Evolutionary conservation across 2,888 invertebrate genomes (phyloP).

Genomic region (Drosophila birchii): DNA sequence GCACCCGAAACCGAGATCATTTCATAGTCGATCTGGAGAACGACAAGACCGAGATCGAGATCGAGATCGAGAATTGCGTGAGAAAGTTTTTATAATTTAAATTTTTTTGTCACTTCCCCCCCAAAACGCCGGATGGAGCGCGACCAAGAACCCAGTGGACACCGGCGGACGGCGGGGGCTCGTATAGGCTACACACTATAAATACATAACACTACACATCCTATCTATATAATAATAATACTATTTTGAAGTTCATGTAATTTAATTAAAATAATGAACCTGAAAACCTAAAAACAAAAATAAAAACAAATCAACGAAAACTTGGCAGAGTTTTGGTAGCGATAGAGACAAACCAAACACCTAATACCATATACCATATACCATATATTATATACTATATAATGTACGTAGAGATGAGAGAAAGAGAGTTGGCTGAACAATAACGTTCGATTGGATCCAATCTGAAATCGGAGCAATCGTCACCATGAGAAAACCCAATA

Average conservation of each 20-base stretch:
- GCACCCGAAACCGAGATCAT: slow-evolving; percentile 47
- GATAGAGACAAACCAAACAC: slow-evolving; percentile 30
- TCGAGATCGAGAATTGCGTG: slow-evolving; percentile 51
- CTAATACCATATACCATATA: slow-evolving; percentile 7
- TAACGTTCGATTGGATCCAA: slow-evolving; percentile 25
- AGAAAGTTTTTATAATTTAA: slow-evolving; percentile 63
- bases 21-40: slow-evolving; percentile 55
- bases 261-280: slow-evolving; percentile 83
- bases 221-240: slow-evolving; percentile 75
- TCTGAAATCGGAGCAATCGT: slow-evolving; percentile 22
- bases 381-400: slow-evolving; percentile 14
- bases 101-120: slow-evolving; percentile 52
- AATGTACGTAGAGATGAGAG: slow-evolving; percentile 31
- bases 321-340: slow-evolving; percentile 52
- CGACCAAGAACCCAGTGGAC: slow-evolving; percentile 37
- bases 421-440: slow-evolving; percentile 31
- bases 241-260: slow-evolving; percentile 82
- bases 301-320: slow-evolving; percentile 61
- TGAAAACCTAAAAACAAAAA: slow-evolving; percentile 62
- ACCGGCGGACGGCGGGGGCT: slow-evolving; percentile 48
- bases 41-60: slow-evolving; percentile 22
- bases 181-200: slow-evolving; percentile 79
- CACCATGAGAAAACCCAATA: slow-evolving; percentile 32
- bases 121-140: slow-evolving; percentile 10
- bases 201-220: slow-evolving; percentile 79